Evolutionary conservation across 1,140 invertebrate genomes (phyloP).

Genomic region (Saccostrea echinata): DNA sequence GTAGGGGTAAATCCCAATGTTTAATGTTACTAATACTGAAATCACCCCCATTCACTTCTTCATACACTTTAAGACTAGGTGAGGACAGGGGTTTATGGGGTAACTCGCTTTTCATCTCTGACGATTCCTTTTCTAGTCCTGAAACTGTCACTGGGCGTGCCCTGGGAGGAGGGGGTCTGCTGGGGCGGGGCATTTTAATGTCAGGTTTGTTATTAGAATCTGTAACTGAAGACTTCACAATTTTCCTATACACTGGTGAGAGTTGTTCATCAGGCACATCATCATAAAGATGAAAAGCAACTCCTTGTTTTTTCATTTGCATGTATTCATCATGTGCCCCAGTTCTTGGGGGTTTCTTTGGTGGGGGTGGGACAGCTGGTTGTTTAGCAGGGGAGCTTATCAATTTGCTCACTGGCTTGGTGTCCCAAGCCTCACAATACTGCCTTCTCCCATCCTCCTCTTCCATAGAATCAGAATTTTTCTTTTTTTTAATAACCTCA

Average conservation of each 20-base stretch:
- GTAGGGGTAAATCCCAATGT: slow-evolving; percentile 63
- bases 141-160: slow-evolving; percentile 59
- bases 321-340: slow-evolving; percentile 67
- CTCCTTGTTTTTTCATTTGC: slow-evolving; percentile 51
- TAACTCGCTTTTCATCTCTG: slow-evolving; percentile 26
- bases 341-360: slow-evolving; percentile 63
- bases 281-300: slow-evolving; percentile 45
- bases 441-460: background rate
- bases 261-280: slow-evolving; percentile 52
- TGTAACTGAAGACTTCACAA: slow-evolving; percentile 33
- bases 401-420: slow-evolving; percentile 8
- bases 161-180: slow-evolving; percentile 61
- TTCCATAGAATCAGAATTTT: background rate
- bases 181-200: slow-evolving; percentile 51
- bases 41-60: slow-evolving; percentile 45
- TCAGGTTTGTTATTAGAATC: slow-evolving; percentile 35
- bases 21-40: slow-evolving; percentile 53
- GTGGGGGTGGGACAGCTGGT: slow-evolving; percentile 29
- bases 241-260: slow-evolving; percentile 50
- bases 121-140: slow-evolving; percentile 29
- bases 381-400: background rate
- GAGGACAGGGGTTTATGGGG: slow-evolving; percentile 26
- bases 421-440: slow-evolving; percentile 55
- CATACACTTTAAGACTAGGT: slow-evolving; percentile 44
- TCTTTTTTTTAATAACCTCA: slow-evolving; percentile 8